Percentiles rank a stretch among this genome's conserved stretches.
Evolutionary conservation across 2,113 vertebrate genomes (phyloP).

Genomic region (Zeus faber): DNA sequence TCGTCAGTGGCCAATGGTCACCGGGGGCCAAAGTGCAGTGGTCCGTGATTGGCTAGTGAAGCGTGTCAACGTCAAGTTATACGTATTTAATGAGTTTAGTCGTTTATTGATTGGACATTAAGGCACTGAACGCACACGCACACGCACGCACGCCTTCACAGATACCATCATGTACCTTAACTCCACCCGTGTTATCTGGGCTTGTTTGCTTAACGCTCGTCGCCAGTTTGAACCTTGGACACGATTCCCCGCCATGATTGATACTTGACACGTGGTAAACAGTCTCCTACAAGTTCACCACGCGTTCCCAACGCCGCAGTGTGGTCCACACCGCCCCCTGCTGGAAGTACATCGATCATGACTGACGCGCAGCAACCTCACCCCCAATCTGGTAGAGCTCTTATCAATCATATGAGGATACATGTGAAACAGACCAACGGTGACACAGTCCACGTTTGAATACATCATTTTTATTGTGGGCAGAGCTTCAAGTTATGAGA

Average conservation of each 20-base stretch:
- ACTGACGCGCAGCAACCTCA: too few relatives aligned
- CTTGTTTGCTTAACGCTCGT: background rate
- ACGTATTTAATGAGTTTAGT: background rate
- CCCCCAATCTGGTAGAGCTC: too few relatives aligned
- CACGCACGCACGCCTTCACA: too few relatives aligned
- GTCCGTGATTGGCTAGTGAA: conserved; percentile 15
- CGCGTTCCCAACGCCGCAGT: too few relatives aligned
- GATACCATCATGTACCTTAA: background rate
- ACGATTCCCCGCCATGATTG: too few relatives aligned
- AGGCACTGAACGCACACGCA: too few relatives aligned
- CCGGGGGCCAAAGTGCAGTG: background rate
- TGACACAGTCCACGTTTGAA: conserved; percentile 37
- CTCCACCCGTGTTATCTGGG: background rate
- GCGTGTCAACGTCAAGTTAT: background rate
- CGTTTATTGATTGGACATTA: too few relatives aligned
- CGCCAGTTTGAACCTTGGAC: too few relatives aligned
- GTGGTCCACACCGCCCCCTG: conserved; percentile 28
- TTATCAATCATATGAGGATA: too few relatives aligned
- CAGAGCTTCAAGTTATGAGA: conserved; percentile 9
- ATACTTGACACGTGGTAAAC: too few relatives aligned
- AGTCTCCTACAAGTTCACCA: too few relatives aligned
- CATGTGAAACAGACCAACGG: conserved; percentile 7
- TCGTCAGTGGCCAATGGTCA: conserved; percentile 6
- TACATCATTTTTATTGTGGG: conserved; percentile 62
- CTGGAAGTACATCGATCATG: too few relatives aligned